Evolutionary conservation across 2,797 vertebrate genomes (phyloP).

Genomic region (Ceyx erithaca): DNA sequence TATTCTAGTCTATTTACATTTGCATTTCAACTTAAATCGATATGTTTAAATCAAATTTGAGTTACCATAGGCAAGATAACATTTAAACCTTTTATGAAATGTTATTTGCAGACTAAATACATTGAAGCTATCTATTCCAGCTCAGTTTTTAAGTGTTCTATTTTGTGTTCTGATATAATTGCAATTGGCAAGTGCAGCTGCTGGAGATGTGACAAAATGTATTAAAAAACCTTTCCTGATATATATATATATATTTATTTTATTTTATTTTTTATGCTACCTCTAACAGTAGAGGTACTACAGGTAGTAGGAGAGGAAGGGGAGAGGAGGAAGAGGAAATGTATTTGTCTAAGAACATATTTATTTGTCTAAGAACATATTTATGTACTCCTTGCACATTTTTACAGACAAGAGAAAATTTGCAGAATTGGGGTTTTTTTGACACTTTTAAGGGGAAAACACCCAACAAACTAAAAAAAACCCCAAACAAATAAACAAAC

Average conservation of each 20-base stretch:
- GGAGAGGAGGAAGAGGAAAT: neutral
- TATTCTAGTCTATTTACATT: neutral
- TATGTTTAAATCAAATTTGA: conserved; percentile 21
- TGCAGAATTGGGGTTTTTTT: neutral
- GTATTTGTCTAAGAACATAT: neutral
- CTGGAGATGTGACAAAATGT: conserved; percentile 10
- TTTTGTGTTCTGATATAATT: conserved; percentile 32
- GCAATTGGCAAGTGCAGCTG: conserved; percentile 31
- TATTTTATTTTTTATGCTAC: conserved; percentile 22
- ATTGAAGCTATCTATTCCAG: conserved; percentile 1
- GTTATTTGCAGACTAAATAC: neutral
- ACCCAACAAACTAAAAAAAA: no score
- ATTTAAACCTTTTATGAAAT: conserved; percentile 19
- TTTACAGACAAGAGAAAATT: neutral
- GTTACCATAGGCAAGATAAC: neutral
- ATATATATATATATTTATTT: conserved; percentile 8
- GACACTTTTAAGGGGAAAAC: neutral
- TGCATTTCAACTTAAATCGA: conserved; percentile 10
- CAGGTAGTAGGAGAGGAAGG: neutral
- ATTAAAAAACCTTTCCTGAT: conserved; percentile 15
- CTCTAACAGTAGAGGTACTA: neutral
- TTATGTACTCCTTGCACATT: neutral
- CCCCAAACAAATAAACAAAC: no score
- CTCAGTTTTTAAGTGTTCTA: conserved; percentile 30
- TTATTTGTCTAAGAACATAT: neutral